Evolutionary conservation across 30 jellyfish, hydroid and myxozoan genomes (phyloP).

Genomic region (Rhopilema esculentum): DNA sequence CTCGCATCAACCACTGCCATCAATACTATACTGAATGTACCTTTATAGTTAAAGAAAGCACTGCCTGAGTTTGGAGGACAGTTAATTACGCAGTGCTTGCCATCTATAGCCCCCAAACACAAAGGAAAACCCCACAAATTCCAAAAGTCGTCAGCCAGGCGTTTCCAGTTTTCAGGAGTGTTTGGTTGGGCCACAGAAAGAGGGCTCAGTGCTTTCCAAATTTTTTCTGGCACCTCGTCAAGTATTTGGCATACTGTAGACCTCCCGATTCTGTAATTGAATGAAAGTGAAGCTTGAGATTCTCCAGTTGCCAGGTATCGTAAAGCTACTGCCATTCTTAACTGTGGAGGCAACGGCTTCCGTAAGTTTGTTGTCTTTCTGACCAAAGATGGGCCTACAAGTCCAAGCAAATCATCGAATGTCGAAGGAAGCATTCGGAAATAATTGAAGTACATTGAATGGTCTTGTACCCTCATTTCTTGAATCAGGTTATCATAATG

Average conservation of each 20-base stretch:
- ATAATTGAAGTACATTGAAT: slow-evolving; percentile 30
- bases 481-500: slow-evolving; percentile 26
- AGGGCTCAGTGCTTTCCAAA: slow-evolving; percentile 46
- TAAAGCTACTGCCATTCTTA: slow-evolving; percentile 36
- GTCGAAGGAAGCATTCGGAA: slow-evolving; percentile 48
- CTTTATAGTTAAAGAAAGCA: slow-evolving; percentile 19
- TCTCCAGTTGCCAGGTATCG: slow-evolving; percentile 61
- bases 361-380: slow-evolving; percentile 5
- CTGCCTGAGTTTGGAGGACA: slow-evolving; percentile 35
- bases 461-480: slow-evolving; percentile 30
- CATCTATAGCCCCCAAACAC: slow-evolving; percentile 27
- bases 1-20: slow-evolving; percentile 47
- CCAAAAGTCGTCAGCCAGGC: slow-evolving; percentile 29
- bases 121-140: background rate
- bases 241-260: slow-evolving; percentile 38
- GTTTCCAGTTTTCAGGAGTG: slow-evolving; percentile 29
- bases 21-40: slow-evolving; percentile 21
- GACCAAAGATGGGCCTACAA: slow-evolving; percentile 11
- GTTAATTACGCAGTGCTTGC: slow-evolving; percentile 11
- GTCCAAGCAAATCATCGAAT: slow-evolving; percentile 42
- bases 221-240: slow-evolving; percentile 42
- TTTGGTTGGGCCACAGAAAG: slow-evolving; percentile 11
- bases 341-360: slow-evolving; percentile 33
- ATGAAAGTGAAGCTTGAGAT: slow-evolving; percentile 46
- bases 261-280: slow-evolving; percentile 40